A percentile compares a stretch with the other conserved stretches of the same genome.
Conservation (phyloP, 2,888 invertebrate genomes). For the Cheilosia grossa region DNA sequence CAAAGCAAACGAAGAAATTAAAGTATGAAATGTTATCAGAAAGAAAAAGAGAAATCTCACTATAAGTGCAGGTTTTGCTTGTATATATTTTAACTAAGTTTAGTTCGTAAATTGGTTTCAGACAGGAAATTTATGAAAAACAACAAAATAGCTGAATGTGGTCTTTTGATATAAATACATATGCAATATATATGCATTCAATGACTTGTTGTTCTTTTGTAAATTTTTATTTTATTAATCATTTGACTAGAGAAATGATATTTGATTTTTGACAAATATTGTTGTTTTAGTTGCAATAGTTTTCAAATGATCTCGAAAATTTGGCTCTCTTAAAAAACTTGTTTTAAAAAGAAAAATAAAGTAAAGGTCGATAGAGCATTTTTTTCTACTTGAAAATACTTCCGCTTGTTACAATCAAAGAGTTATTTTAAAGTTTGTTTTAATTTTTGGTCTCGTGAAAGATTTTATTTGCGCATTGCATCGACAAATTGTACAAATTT, state of each 20-base stretch:
- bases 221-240: conserved; percentile 41
- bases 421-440: conserved; percentile 33
- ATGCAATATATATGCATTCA: background rate
- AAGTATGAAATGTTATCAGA: conserved; percentile 56
- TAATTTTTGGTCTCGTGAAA: conserved; percentile 55
- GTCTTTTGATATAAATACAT: conserved; percentile 46
- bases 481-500: conserved; percentile 74
- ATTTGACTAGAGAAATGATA: conserved; percentile 26
- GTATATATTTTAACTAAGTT: conserved; percentile 67
- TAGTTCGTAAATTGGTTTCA: conserved; percentile 65
- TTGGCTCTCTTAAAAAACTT: conserved; percentile 66
- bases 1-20: conserved; percentile 59
- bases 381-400: conserved; percentile 44
- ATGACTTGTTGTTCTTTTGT: conserved; percentile 58
- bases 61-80: conserved; percentile 60
- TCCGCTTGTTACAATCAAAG: conserved; percentile 66
- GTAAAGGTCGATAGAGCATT: conserved; percentile 70
- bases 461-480: conserved; percentile 61
- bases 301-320: conserved; percentile 74
- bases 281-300: conserved; percentile 72
- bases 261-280: conserved; percentile 63
- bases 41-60: conserved; percentile 40
- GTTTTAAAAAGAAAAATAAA: conserved; percentile 40
- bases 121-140: conserved; percentile 24
- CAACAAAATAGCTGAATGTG: conserved; percentile 56